Evolutionary conservation across 1,140 invertebrate species (phyloP).

Genomic region (Cydia splendana): DNA sequence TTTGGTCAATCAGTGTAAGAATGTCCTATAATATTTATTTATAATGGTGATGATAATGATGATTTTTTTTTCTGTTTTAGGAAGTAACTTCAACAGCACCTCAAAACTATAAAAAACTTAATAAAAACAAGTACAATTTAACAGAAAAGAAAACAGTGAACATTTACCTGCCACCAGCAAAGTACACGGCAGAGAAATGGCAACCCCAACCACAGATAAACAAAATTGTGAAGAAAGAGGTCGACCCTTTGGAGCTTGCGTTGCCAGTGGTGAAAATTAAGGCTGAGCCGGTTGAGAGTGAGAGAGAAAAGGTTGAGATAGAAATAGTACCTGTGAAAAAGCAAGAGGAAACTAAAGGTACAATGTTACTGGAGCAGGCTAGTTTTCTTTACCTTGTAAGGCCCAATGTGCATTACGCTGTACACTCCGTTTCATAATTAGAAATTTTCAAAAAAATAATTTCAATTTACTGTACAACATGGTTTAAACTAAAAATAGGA

Average conservation of each 20-base stretch:
- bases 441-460: no score
- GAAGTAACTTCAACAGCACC: slow-evolving; percentile 30
- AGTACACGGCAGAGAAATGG: neutral
- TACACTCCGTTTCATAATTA: no score
- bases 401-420: no score
- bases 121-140: slow-evolving; percentile 8
- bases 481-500: no score
- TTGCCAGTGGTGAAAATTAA: slow-evolving; percentile 30
- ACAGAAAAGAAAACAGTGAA: slow-evolving; percentile 5
- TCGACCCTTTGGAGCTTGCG: neutral
- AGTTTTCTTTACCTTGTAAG: no score
- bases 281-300: slow-evolving; percentile 17
- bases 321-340: neutral
- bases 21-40: no score
- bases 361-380: neutral
- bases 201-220: slow-evolving; percentile 26
- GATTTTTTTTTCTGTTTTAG: slow-evolving; percentile 35
- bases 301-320: neutral
- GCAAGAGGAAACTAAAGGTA: neutral
- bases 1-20: no score
- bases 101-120: neutral
- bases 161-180: slow-evolving; percentile 2
- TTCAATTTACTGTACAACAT: no score
- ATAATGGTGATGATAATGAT: neutral
- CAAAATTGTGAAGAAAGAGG: slow-evolving; percentile 12